Evolutionary conservation across 2,113 vertebrate genomes (phyloP), one percentile per base, ranked within the genome.

Genomic region (Hipposideros armiger): DNA sequence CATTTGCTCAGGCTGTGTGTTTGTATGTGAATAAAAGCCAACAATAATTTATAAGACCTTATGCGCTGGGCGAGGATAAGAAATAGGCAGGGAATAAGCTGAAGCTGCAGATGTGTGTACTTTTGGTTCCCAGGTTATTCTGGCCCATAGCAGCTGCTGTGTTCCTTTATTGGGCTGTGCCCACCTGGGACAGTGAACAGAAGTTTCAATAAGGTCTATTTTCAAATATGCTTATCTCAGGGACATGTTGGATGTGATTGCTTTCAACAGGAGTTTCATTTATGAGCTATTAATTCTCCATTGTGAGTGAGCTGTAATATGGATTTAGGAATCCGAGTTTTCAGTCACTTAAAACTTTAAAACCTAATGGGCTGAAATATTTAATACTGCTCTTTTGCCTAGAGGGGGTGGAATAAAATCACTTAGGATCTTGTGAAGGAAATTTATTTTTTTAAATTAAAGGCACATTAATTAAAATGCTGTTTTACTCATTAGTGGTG

Each of bases 401-500:
- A 22, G 15, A 94, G 32, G 32, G 30, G 14, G 0, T 74, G 30
- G 36, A 7, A 72, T 80, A 87, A 76, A 77, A 81, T 95, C 56
- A 84, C 26, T 91, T 56, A 92, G 70, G n/a, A 77, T 94, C 17
- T 94, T 94, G n/a, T 76, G 83, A 87, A 87, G 26, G 91, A 92
- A 77, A 90, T 83, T 54, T 74, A 86, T 91, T 97, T 97, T 40
- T 78, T 96, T 87, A 84, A 88, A 85, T 97, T 94, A 97, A 90
- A 95, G n/a, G 5, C 40, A 84, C 26, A 95, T 94, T 87, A 95
- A 87, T 76, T 95, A 92, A 94, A 91, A 92, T 70, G 36, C 6
- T 62, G 14, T 84, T 95, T 90, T 47, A 90, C 40, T 97, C 70
- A 85, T 90, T 95, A 94, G 76, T 58, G 42, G 11, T 73, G n/a